These are phyloP conservation scores for Cerceris rybyensis DNA, from an alignment of 2,888 invertebrate genomes.

Conservation along the genomic window DNA sequence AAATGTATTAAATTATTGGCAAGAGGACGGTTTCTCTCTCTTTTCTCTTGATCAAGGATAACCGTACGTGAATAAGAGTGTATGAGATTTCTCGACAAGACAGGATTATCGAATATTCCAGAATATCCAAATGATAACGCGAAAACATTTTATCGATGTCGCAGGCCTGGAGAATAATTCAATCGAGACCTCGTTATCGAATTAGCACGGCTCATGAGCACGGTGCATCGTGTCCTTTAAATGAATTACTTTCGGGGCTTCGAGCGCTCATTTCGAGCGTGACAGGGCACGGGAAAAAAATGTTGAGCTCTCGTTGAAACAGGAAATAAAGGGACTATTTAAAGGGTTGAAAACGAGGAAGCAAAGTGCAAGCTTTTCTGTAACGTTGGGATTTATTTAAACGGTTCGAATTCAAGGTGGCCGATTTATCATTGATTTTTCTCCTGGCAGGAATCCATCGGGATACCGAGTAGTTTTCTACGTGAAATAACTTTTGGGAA, in stretches of 20 bases:
- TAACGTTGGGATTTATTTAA: slow-evolving; percentile 45
- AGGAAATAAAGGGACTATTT: slow-evolving; percentile 17
- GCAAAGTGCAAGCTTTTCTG: too few relatives aligned
- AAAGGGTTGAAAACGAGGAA: not conserved
- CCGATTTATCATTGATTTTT: slow-evolving; percentile 53
- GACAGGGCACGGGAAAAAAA: slow-evolving; percentile 23
- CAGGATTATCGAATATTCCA: too few relatives aligned
- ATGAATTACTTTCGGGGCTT: slow-evolving; percentile 29
- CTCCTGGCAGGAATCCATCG: slow-evolving; percentile 58
- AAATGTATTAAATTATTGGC: too few relatives aligned
- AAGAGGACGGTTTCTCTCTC: too few relatives aligned
- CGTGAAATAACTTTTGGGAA: not conserved
- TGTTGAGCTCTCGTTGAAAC: not conserved
- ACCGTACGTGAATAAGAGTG: too few relatives aligned
- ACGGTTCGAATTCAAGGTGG: slow-evolving; percentile 45
- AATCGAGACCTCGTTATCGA: slow-evolving; percentile 3
- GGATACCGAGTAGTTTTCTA: slow-evolving; percentile 17
- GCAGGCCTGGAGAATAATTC: slow-evolving; percentile 1
- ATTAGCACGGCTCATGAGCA: slow-evolving; percentile 3
- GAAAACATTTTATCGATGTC: not conserved
- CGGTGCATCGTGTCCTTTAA: slow-evolving; percentile 16
- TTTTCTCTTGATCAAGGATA: too few relatives aligned
- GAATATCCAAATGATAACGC: too few relatives aligned
- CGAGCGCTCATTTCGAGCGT: slow-evolving; percentile 27
- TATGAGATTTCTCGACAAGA: too few relatives aligned